Base-by-base conservation (phyloP, 1,140 invertebrate genomes). In the Aphaenogaster floridana region DNA sequence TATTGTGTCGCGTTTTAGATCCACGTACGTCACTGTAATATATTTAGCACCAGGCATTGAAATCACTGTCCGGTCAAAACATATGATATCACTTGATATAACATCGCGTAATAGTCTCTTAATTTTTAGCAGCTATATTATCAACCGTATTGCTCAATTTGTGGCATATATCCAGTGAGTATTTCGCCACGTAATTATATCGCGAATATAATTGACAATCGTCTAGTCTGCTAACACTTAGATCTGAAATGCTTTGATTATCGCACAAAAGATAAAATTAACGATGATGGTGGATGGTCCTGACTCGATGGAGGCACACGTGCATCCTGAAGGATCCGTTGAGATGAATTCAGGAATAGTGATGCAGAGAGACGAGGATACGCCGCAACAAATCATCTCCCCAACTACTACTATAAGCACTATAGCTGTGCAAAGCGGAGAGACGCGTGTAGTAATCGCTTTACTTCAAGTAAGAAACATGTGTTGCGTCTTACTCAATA, bases 351-450 rank as follows among this genome's bases (percentile, higher is more conserved):
- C 91, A 57, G 83, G 68, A 71, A 63, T 36, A 34, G 57, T 91
- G 88, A 86, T 90, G 52, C 86, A 88, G 64, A 87, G 80, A 76
- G 63, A 89, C 89, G 88, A 92, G 86, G 87, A 88, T 86, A 68
- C 88, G 64, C 34, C 89, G n/a, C 78, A 87, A 71, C 89, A 91
- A 92, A 78, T 87, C 80, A 86, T 91, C 80, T 76, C 48, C 3
- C 72, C 88, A 36, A 89, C 88, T 21, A 99, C 98, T 42, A 98
- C 98, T 87, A 97, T 99, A 91, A 98, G 98, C 94, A 99, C 98
- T 21, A 98, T 99, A 90, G 98, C 98, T 17, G 97, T 99, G 50
- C 98, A 98, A 94, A 98, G 98, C 93, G 98, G 98, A 89, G 96
- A 96, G 89, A 98, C 98, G 11, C 97, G 97, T 93, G 97, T 99